Base-by-base conservation (phyloP, 2,113 vertebrate species). In the Hiodon alosoides region DNA sequence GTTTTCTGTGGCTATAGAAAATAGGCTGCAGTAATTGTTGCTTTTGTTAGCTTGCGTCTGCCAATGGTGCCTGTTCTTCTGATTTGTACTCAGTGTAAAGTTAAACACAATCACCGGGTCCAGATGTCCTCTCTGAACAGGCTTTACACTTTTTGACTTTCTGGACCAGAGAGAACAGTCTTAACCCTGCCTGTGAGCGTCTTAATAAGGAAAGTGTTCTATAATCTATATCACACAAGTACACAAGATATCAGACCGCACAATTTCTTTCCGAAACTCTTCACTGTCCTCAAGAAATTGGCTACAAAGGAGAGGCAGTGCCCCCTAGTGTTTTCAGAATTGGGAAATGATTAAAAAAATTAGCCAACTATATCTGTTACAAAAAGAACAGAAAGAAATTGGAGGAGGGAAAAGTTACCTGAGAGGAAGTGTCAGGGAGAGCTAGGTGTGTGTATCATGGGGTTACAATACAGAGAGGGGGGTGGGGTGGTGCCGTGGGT, bases 301-400 rank as follows among this genome's bases (percentile, higher is more conserved):
- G 80, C 85, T 92, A 92, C 81, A 82, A 91, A 98, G 93, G 96
- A 95, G 90, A 93, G 90, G 94, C 95, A 98, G 93, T 94, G 96
- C 95, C 96, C 96, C 93, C 96, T 98, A 96, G 96, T 94, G 96
- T 96, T 93, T 90, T 83, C 81, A 89, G 85, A 84, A 90, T 89
- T 86, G 81, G 84, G 89, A 89, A 88, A 86, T 87, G 75, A 79
- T 31, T 31, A 31, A 31, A 31, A 31, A 31, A 31, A 31, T 31
- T 31, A 31, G 31, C 31, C 31, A 31, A 31, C 31, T 31, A 31
- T 31, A 31, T 31, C 31, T 31, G 31, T 31, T 31, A 31, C 31
- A 31, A 31, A 31, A 31, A 31, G 31, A 31, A 31, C 0, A 31
- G 31, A 31, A 31, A 31, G 31, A 31, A 31, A 31, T 31, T 31